phyloP scores from a whole-genome alignment of 2,888 invertebrate genomes.

The Neoaliturus tenellus region DNA sequence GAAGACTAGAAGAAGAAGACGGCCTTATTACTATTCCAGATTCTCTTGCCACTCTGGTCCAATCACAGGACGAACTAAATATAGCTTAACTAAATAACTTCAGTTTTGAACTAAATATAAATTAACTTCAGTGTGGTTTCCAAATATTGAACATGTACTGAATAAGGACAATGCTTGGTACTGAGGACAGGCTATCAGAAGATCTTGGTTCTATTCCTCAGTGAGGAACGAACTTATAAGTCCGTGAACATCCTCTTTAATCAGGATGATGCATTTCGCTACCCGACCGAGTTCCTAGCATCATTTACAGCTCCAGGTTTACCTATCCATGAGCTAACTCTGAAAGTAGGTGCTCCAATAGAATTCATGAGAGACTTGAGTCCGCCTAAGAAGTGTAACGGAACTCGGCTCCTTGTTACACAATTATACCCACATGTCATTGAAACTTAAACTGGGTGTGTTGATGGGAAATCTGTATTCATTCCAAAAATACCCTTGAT shows the following conservation, averaged over 20 bases:
- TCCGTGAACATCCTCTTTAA: conserved; percentile 48
- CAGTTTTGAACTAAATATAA: too few species aligned
- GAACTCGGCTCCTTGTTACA: conserved; percentile 32
- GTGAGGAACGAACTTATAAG: conserved; percentile 8
- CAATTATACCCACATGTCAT: too few species aligned
- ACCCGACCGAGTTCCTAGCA: conserved; percentile 58
- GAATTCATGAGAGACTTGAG: conserved; percentile 43
- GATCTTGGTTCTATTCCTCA: neutral
- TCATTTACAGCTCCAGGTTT: conserved; percentile 55
- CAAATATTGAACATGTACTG: neutral
- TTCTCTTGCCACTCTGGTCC: neutral
- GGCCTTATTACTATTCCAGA: neutral
- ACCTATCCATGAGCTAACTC: conserved; percentile 53
- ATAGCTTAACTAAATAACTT: too few species aligned
- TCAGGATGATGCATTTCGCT: conserved; percentile 48
- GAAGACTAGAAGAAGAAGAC: neutral
- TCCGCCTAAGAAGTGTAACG: neutral
- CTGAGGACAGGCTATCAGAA: neutral
- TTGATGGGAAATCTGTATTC: too few species aligned
- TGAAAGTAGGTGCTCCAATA: conserved; percentile 54
- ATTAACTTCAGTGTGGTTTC: neutral
- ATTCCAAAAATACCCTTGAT: too few species aligned
- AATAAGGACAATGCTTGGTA: neutral
- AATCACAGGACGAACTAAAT: neutral
- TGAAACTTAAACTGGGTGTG: too few species aligned